Base-by-base conservation (phyloP, 2,113 vertebrate genomes). In the Carassius carassius region DNA sequence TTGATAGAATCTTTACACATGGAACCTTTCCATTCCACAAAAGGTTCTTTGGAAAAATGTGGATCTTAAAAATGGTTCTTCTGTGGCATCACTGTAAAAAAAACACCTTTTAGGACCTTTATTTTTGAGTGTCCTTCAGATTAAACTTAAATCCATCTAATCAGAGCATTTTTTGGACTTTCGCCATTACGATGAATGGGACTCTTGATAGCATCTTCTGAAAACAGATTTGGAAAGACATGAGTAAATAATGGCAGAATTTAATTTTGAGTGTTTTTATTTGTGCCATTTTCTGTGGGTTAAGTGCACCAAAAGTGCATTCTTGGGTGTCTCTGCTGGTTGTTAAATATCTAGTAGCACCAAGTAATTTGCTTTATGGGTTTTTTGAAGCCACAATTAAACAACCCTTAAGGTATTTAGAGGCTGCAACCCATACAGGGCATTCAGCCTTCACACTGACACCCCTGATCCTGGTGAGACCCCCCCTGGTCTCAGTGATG, bases 321-420 rank as follows among this genome's bases (percentile, higher is more conserved):
- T 74, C 21, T 74, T 74, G 72, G n/a, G 41, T 74, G 72, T 74
- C 12, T 74, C 41, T 74, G 41, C 0, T 49, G 72, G 41, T 74
- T 74, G 12, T 74, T 49, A 74, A 74, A 49, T 74, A 74, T 74
- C 13, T 23, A 25, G 37, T 49, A 47, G 41, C 11, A 49, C 21
- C 13, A 74, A 74, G 41, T 74, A 74, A 74, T 74, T 74, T 74
- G 72, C 72, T 74, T 74, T 74, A 74, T 74, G 41, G 11, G 8
- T 23, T 73, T 73, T 44, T 47, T 47, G 4, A 47, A 73, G 70
- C 70, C 70, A 73, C 37, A 73, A 74, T 74, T 74, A 47, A 49
- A 74, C 70, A 74, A 74, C 70, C 41, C 41, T 14, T 74, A 47
- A 25, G n/a, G n/a, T 74, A 74, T 74, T 49, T 74, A 74, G 41